Conservation (phyloP, 2,888 invertebrate species). For the Ophraella communa region DNA sequence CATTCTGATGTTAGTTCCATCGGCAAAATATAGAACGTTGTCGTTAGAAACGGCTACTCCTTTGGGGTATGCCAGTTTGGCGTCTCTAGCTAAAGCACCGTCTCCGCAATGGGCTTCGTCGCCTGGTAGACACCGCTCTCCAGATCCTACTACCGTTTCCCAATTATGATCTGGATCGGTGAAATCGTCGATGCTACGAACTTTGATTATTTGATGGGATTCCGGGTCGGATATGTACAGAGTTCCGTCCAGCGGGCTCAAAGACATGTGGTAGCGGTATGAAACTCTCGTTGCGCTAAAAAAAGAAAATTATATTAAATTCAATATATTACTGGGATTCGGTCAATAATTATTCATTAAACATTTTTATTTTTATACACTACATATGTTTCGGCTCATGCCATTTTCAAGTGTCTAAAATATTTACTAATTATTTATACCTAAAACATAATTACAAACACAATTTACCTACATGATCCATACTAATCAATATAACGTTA, state of each 20-base stretch:
- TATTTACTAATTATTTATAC: too few relatives aligned
- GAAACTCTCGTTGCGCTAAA: slow-evolving; percentile 89
- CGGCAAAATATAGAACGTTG: slow-evolving; percentile 92
- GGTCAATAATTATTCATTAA: too few relatives aligned
- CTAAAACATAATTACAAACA: too few relatives aligned
- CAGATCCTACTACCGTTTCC: slow-evolving; percentile 94
- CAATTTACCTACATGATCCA: too few relatives aligned
- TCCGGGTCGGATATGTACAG: slow-evolving; percentile 96
- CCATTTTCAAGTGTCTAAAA: too few relatives aligned
- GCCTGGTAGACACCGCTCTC: slow-evolving; percentile 90
- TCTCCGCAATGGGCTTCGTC: slow-evolving; percentile 97
- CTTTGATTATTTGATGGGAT: slow-evolving; percentile 90
- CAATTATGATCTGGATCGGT: slow-evolving; percentile 89
- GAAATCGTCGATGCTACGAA: slow-evolving; percentile 82
- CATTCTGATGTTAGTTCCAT: slow-evolving; percentile 91
- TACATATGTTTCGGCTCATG: too few relatives aligned
- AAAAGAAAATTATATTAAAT: slow-evolving; percentile 36
- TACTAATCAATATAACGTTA: too few relatives aligned
- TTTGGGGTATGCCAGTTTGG: slow-evolving; percentile 94
- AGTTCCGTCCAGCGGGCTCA: slow-evolving; percentile 92
- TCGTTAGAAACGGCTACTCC: slow-evolving; percentile 93
- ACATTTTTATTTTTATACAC: too few relatives aligned
- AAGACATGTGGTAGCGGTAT: slow-evolving; percentile 95
- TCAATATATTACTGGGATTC: too few relatives aligned
- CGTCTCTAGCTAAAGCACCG: slow-evolving; percentile 89